Evolutionary conservation across 2,888 invertebrate genomes (phyloP), one percentile per base, ranked within the genome.

Genomic region (Synanthedon andrenaeformis): DNA sequence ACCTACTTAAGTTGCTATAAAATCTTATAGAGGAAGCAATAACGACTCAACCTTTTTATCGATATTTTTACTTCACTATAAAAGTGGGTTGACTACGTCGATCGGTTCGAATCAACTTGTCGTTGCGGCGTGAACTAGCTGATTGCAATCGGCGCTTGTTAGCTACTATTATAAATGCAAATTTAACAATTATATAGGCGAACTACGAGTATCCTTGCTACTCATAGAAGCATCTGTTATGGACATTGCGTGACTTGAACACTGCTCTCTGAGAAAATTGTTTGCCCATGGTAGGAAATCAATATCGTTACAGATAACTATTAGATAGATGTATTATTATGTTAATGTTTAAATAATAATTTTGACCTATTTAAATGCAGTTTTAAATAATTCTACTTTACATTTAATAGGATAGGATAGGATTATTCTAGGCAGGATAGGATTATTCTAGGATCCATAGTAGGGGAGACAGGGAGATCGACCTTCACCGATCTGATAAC

Each of bases 131-230:
- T 72, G 76, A 79, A 79, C 79, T 78, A 76, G 71, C 71, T 63
- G 79, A 82, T 83, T 66, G 76, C 76, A 72, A 82, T 83, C 81
- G 72, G 58, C 64, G 67, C 80, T 82, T 76, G 82, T 82, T 81
- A 81, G 73, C 70, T 70, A 64, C 74, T 69, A 83, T 82, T 80
- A 83, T 79, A 68, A 73, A 82, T 82, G 82, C 75, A 81, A 83
- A 83, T 82, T 79, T 76, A 79, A 79, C 76, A 79, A 81, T 79
- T 80, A 78, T 72, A 72, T 71, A 73, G 67, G 45, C 45, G 13
- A 12, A 45, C 14, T 35, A 10, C 12, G 45, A 45, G 45, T 45
- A 45, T 45, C 45, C 45, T 45, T 12, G 14, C 13, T 45, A 13
- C 14, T 14, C 45, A 4, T 45, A 45, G 14, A 45, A 45, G 6